Evolutionary conservation across 1,140 invertebrate species (phyloP), one percentile per base, ranked within the genome.

Genomic region (Scaptomyza pallida): DNA sequence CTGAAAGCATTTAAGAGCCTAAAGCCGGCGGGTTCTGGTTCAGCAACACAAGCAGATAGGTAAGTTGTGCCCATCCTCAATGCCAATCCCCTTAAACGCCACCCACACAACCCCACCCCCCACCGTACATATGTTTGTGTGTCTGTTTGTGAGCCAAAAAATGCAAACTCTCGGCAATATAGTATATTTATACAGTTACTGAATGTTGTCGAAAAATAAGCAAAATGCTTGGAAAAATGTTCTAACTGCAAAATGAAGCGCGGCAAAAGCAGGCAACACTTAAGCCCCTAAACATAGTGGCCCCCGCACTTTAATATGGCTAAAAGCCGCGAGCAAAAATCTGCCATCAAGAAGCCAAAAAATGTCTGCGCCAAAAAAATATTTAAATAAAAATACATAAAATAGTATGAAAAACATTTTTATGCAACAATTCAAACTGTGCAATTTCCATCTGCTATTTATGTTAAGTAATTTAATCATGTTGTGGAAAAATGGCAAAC

Each of bases 1-100:
- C 93, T 99, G 82, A 99, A 99, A 92, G 98, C 98, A 72, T 98
- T 99, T 93, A 97, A 97, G 92, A 98, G 96, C 91, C 93, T 99
- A 65, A 99, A 98, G 94, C 96, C 92, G 67, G 95, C 92, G 79
- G 80, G 80, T 93, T 95, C 91, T 92, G 94, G 92, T 69, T 94
- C 92, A 55, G 94, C 93, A 75, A 93, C 83, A 72, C 90, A 89
- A 77, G 78, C 81, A 64, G 93, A 94, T 91, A 93, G 93, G 93
- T 94, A 91, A 92, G 93, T 91, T 30, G n/a, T 41, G 16, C 50
- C n/a, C 23, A 26, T 5, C 6, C 23, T 26, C 6, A 1, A 2
- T 26, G 23, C 23, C 23, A n/a, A n/a, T n/a, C n/a, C n/a, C n/a
- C n/a, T n/a, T n/a, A n/a, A n/a, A n/a, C n/a, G n/a, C n/a, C n/a